Evolutionary conservation across 2,113 vertebrate genomes (phyloP).

Genomic region (Picathartes gymnocephalus): DNA sequence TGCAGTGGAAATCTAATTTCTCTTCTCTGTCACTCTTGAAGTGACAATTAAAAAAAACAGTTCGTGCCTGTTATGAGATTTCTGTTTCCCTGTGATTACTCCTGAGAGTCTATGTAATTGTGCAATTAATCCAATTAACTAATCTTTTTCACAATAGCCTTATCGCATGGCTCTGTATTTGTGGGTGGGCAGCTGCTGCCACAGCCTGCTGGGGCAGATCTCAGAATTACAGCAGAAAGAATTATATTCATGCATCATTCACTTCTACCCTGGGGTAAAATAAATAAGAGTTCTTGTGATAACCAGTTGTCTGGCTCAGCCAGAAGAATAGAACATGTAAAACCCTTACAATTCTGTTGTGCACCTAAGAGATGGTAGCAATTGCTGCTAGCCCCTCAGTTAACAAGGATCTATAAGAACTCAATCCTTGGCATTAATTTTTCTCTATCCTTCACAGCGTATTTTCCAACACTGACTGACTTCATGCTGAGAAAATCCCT

Average conservation of each 20-base stretch:
- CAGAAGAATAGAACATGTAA: neutral
- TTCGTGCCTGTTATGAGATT: neutral
- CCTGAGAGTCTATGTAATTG: neutral
- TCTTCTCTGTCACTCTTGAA: neutral
- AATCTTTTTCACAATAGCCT: neutral
- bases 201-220: neutral
- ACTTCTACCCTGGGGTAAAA: neutral
- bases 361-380: neutral
- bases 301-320: neutral
- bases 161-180: neutral
- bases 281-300: neutral
- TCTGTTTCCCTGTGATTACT: neutral
- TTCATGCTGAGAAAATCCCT: neutral
- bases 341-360: neutral
- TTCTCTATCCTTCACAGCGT: neutral
- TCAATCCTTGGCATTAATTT: neutral
- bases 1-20: neutral
- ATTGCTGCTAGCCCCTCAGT: neutral
- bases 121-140: slow-evolving; percentile 10
- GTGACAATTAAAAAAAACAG: neutral
- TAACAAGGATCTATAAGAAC: neutral
- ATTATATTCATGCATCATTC: neutral
- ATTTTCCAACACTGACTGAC: neutral
- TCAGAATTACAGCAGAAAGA: neutral
- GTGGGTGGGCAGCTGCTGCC: neutral